Evolutionary conservation across 2,888 invertebrate genomes (phyloP), one percentile per base, ranked within the genome.

Genomic region (Stenolophus ochropezus): DNA sequence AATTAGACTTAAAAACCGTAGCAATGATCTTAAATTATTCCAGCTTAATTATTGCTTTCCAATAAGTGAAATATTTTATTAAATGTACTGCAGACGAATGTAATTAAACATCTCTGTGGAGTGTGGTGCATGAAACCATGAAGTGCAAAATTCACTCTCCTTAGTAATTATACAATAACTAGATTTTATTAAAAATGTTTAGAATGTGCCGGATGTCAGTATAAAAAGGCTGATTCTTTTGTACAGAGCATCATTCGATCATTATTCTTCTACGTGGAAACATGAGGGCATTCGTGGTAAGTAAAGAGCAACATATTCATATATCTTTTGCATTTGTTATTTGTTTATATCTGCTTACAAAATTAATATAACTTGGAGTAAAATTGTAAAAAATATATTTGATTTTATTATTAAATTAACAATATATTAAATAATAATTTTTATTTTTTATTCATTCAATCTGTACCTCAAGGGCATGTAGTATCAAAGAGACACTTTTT

Each of bases 241-340:
- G 33, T 1, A 42, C 8, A 42, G 11, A 42, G 8, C 33, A 42
- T 42, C 33, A 42, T 42, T 42, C 33, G 33, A 42, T 42, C 33
- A 11, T 42, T 42, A 11, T 42, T 42, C 33, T 42, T 42, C 33
- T 11, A 11, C 11, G 1, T 8, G 11, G n/a, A 49, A 74, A 16
- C 74, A 74, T 74, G 74, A 74, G 74, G 74, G 51, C 74, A 47
- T 74, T 74, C 51, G 20, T 74, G 51, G 33, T 42, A 42, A 42
- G 33, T 1, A 42, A 42, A 42, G 8, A 42, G 2, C 11, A 42
- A 42, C 11, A 42, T 42, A 42, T 42, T 42, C 6, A 42, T n/a
- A n/a, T 42, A 8, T 11, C 11, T 3, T 42, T 0, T 42, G 11
- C 11, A 33, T 42, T 42, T 8, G 6, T 6, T 42, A 11, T 3